Evolutionary conservation across 30 jellyfish, hydroid and myxozoan species (phyloP), one percentile per base, ranked within the genome.

Genomic region (Chrysaora quinquecirrha): DNA sequence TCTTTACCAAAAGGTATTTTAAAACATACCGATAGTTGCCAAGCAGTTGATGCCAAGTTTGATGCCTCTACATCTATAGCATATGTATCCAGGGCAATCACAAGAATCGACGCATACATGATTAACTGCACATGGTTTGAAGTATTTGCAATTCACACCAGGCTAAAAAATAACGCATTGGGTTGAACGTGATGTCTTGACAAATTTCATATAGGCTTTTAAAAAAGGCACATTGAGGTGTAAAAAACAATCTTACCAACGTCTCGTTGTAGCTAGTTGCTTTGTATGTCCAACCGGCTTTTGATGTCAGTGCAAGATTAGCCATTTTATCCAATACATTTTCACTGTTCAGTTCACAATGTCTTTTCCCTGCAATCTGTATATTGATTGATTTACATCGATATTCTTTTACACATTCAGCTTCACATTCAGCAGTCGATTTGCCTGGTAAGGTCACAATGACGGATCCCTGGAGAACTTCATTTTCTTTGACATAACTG

Each of bases 11-110:
- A 14, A 3, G 14, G 14, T 3, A 38, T 38, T 38, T 6, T 14
- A 38, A 38, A 6, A 38, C 54, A 38, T 38, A 38, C 54, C 54
- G 14, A 38, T 38, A 38, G 6, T 38, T 38, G 54, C 54, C 11
- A 14, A 38, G 54, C 79, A 67, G 50, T 28, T 56, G 14, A 67
- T 21, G 20, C 79, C 49, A 22, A 22, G 16, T 0, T 67, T 67
- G 19, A 24, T 67, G 4, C 79, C 79, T n/a, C 31, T 46, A 24
- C 79, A 67, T 11, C 19, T 24, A 3, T 22, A 2, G 18, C 79
- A 67, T 67, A 24, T 46, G 50, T 67, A 20, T 4, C 79, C 79
- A 33, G 79, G 79, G 30, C 79, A 67, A 7, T 28, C 60, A 30
- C 79, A 67, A 30, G 60, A 11, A 35, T 67, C 79, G 11, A 24